Evolutionary conservation across 2,113 vertebrate genomes (phyloP), one percentile per base, ranked within the genome.

Genomic region (Scartelaos histophorus): DNA sequence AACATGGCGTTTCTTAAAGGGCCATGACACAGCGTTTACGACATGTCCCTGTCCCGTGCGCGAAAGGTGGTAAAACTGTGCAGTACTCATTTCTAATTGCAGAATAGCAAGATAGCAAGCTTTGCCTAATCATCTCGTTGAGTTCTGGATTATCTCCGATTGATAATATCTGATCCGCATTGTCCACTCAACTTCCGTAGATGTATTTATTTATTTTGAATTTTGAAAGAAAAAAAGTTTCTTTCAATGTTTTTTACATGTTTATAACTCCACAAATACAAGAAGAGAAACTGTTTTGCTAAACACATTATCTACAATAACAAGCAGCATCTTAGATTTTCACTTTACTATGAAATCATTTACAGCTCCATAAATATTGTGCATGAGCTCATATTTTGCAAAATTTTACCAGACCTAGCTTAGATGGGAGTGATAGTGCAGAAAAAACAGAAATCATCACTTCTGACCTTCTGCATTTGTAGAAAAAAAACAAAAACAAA

Each of bases 1-100:
- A 94, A 93, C 92, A 94, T 94, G 94, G 93, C 93, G 94, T 92
- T 92, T 93, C 94, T 94, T 94, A 94, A 94, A 94, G 93, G 93
- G 93, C 88, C 92, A 94, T 77, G 79, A 82, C 89, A 73, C 69
- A 64, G 65, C 78, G 81, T 67, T 56, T 56, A 17, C 70, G 83
- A 73, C 76, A 90, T 85, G 90, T 82, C 88, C 67, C 82, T 70
- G 77, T 82, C 69, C 78, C 34, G 62, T 67, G 34, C 51, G 1
- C 2, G 7, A n/a, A 2, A 2, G n/a, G 3, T 7, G 35, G 7
- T 56, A 2, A 56, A 56, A 2, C 7, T 9, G 46, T 51, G 16
- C 7, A 5, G 16, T 7, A 19, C 19, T 17, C 3, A 51, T 7
- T 19, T 51, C 0, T 19, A 7, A 51, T 2, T 43, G 1, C 38